Evolutionary conservation across 2,797 vertebrate genomes (phyloP).

Genomic region (Scolopax bukidnonensis): DNA sequence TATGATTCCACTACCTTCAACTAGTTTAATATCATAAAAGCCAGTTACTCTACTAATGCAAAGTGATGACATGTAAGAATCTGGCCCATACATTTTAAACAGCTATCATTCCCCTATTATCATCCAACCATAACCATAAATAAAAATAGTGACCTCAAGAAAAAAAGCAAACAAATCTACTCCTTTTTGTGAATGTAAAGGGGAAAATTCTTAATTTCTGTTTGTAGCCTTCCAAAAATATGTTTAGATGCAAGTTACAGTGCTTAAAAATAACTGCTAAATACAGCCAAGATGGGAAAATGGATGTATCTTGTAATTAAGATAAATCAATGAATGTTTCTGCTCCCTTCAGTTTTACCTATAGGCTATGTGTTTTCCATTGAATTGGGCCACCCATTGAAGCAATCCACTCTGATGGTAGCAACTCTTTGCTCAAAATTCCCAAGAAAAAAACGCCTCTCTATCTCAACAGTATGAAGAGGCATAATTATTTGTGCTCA

Average conservation of each 20-base stretch:
- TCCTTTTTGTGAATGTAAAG: neutral
- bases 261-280: constrained; percentile 23
- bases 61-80: neutral
- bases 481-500: constrained; percentile 23
- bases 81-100: neutral
- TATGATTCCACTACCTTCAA: neutral
- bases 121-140: neutral
- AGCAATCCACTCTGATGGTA: neutral
- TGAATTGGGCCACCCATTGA: constrained; percentile 1
- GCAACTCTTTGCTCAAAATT: neutral
- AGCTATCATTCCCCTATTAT: neutral
- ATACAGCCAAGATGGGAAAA: neutral
- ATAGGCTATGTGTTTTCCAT: neutral
- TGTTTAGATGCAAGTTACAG: neutral
- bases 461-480: neutral
- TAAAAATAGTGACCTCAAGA: neutral
- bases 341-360: constrained; percentile 43
- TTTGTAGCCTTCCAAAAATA: neutral
- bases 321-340: constrained; percentile 6
- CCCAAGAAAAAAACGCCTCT: neutral
- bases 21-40: neutral
- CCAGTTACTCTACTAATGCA: neutral
- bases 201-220: neutral
- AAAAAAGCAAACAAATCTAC: neutral
- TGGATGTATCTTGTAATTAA: constrained; percentile 6